Percentiles rank a stretch among this genome's conserved stretches.
Evolutionary conservation across 2,797 vertebrate genomes (phyloP).

Genomic region (Brachyrhaphis roseni): DNA sequence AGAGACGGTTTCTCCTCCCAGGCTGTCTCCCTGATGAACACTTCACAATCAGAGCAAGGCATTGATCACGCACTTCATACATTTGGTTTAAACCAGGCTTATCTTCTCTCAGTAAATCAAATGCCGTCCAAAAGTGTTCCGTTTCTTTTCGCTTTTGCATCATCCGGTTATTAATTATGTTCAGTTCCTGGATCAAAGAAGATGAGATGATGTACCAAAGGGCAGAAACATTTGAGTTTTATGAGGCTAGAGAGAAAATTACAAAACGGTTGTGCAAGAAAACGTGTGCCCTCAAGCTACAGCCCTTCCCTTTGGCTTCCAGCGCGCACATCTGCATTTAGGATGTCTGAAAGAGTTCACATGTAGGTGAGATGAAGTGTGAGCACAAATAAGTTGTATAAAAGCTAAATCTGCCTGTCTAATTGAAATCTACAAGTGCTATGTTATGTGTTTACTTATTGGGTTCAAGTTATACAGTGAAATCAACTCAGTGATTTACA

Average conservation of each 20-base stretch:
- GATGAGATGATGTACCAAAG: constrained; percentile 11
- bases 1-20: too few species aligned
- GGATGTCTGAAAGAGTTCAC: constrained; percentile 17
- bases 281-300: constrained; percentile 65
- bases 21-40: too few species aligned
- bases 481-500: constrained; percentile 40
- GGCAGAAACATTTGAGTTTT: constrained; percentile 45
- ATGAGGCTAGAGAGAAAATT: constrained; percentile 63
- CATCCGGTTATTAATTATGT: neutral
- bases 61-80: neutral
- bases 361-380: constrained; percentile 2
- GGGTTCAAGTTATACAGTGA: constrained; percentile 31
- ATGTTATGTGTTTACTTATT: constrained; percentile 57
- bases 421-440: constrained; percentile 16
- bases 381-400: constrained; percentile 31
- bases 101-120: neutral
- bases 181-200: constrained; percentile 30
- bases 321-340: constrained; percentile 30
- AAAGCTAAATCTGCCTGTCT: constrained; percentile 41
- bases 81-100: neutral
- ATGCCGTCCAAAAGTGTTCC: neutral
- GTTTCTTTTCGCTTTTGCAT: neutral
- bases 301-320: constrained; percentile 58
- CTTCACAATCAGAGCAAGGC: too few species aligned
- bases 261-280: constrained; percentile 70